Evolutionary conservation across 2,797 vertebrate genomes (phyloP).

Genomic region (Gouania willdenowi): DNA sequence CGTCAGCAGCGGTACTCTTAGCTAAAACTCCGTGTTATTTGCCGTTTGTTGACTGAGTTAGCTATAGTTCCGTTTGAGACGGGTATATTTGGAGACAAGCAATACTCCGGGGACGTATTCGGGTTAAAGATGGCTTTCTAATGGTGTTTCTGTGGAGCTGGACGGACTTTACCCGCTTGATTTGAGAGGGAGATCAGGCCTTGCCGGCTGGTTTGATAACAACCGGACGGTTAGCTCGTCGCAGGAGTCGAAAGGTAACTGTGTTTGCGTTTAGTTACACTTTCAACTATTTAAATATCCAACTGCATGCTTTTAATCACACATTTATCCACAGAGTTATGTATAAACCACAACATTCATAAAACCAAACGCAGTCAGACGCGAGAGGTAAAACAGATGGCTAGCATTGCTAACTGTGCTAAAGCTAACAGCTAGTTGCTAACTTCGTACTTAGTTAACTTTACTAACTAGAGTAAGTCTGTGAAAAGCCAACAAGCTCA

Average conservation of each 20-base stretch:
- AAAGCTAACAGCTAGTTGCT: slow-evolving; percentile 54
- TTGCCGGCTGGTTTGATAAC: slow-evolving; percentile 68
- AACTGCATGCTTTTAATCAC: too few relatives aligned
- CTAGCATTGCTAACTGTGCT: slow-evolving; percentile 31
- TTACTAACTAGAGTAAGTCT: slow-evolving; percentile 36
- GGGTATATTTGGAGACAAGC: not conserved
- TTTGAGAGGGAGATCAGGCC: slow-evolving; percentile 64
- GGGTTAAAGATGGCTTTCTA: slow-evolving; percentile 15
- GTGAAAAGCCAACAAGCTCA: too few relatives aligned
- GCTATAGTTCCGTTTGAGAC: not conserved
- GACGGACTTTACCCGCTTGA: slow-evolving; percentile 64
- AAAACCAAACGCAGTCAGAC: not conserved
- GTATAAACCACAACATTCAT: not conserved
- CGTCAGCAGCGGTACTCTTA: slow-evolving; percentile 63
- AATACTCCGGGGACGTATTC: not conserved
- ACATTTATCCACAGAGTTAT: accelerated
- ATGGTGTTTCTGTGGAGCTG: slow-evolving; percentile 30
- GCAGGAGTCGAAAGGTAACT: slow-evolving; percentile 65
- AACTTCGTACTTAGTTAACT: slow-evolving; percentile 64
- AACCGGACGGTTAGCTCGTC: slow-evolving; percentile 55
- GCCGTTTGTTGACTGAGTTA: slow-evolving; percentile 31
- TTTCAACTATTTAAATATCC: too few relatives aligned
- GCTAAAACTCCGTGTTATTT: slow-evolving; percentile 65
- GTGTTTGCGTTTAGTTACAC: slow-evolving; percentile 2
- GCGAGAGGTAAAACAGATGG: slow-evolving; percentile 47